Evolutionary conservation across 2,113 vertebrate genomes (phyloP).

Genomic region (Oryzias celebensis): DNA sequence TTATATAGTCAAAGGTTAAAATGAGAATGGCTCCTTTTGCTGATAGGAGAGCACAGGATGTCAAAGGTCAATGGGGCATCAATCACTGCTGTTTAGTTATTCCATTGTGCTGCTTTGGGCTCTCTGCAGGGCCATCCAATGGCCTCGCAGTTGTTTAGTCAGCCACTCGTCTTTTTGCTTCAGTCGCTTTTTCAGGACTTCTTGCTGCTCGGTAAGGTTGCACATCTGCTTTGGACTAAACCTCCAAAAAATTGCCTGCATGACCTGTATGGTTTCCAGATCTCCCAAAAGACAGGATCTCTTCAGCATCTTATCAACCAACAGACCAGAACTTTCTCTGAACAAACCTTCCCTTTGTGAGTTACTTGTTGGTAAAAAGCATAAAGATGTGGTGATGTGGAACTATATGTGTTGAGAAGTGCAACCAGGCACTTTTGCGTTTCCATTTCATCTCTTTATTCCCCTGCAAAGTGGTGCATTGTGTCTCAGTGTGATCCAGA

Average conservation of each 20-base stretch:
- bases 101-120: constrained; percentile 5
- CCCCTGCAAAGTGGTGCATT: constrained; percentile 21
- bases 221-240: no score
- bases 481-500: constrained; percentile 25
- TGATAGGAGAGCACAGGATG: no score
- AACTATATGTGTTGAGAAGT: neutral
- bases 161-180: constrained; percentile 23
- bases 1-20: no score
- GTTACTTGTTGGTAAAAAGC: constrained; percentile 17
- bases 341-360: constrained; percentile 13
- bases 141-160: constrained; percentile 35
- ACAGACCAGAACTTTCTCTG: constrained; percentile 54
- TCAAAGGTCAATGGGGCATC: no score
- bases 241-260: no score
- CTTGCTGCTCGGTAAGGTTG: no score
- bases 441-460: constrained; percentile 26
- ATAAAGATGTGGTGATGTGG: constrained; percentile 20
- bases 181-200: constrained; percentile 14
- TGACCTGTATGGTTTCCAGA: neutral
- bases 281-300: constrained; percentile 61
- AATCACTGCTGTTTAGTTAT: neutral
- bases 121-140: constrained; percentile 41
- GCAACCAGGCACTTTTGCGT: neutral
- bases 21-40: no score
- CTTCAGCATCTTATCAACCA: constrained; percentile 59